Conservation (phyloP, 1,140 invertebrate genomes). For the Andrena cerasifolii region DNA sequence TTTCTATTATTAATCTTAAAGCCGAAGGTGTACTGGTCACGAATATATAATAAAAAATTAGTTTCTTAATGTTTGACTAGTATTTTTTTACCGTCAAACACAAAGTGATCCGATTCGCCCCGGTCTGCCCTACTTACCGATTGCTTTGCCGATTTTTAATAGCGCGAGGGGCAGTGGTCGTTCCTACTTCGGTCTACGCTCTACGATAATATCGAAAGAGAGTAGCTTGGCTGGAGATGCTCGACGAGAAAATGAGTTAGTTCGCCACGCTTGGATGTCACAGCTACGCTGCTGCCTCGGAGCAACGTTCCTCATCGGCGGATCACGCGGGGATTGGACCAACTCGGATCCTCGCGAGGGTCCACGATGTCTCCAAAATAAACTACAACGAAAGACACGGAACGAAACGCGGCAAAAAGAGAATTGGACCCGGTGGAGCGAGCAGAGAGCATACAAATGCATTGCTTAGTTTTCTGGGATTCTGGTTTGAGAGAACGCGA, state of each 20-base stretch:
- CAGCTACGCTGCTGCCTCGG: constrained; percentile 27
- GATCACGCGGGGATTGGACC: constrained; percentile 19
- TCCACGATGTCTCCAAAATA: constrained; percentile 59
- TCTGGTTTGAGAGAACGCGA: constrained; percentile 42
- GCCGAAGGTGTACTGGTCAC: too few species aligned
- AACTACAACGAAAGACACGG: constrained; percentile 65
- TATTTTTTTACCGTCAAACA: too few species aligned
- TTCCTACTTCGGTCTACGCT: too few species aligned
- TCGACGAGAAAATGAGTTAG: neutral
- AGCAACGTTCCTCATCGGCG: constrained; percentile 46
- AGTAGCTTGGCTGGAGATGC: too few species aligned
- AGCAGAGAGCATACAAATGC: constrained; percentile 66
- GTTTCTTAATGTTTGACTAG: too few species aligned
- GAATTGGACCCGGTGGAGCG: constrained; percentile 56
- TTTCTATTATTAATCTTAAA: too few species aligned
- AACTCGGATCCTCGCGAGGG: neutral
- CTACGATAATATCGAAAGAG: neutral
- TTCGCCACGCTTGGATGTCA: neutral
- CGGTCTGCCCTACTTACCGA: too few species aligned
- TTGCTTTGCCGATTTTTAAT: neutral
- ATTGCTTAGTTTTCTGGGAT: constrained; percentile 43
- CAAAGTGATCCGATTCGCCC: too few species aligned
- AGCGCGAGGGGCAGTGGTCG: neutral
- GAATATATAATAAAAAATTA: too few species aligned
- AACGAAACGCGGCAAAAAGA: constrained; percentile 67